These are phyloP conservation scores for Delphinapterus leucas DNA, from an alignment of 2,113 vertebrate species.

Conservation along the genomic window DNA sequence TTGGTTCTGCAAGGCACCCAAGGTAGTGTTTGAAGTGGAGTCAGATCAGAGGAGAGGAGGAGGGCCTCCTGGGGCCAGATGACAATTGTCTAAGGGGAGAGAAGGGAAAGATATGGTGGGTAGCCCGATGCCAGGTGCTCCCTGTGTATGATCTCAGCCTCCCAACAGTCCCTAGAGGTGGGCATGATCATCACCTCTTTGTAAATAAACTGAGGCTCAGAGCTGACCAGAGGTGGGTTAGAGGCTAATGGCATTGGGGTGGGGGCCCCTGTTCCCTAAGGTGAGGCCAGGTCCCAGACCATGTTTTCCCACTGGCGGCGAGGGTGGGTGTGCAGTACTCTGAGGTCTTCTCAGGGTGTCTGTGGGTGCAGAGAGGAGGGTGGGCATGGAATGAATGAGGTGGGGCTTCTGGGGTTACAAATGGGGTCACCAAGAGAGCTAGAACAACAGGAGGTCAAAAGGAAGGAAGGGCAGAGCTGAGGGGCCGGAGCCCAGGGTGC, in stretches of 20 bases:
- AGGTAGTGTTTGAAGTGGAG: background rate
- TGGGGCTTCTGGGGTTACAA: background rate
- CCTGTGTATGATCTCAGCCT: background rate
- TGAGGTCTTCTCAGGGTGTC: background rate
- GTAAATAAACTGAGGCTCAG: background rate
- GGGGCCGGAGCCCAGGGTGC: background rate
- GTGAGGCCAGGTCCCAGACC: background rate
- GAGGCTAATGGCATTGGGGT: background rate
- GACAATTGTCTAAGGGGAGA: background rate
- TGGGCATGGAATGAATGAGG: background rate
- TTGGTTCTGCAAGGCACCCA: background rate
- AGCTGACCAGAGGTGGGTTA: background rate
- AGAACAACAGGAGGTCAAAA: background rate
- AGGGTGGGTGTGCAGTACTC: fast-evolving
- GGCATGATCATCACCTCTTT: background rate
- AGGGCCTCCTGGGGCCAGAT: background rate
- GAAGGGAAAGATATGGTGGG: background rate
- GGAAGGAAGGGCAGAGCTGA: background rate
- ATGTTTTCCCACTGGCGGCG: background rate
- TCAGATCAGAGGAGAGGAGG: background rate
- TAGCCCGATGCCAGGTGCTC: background rate
- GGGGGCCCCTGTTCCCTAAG: background rate
- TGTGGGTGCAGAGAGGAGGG: background rate
- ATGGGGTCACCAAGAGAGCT: background rate
- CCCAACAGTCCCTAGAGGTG: background rate